Evolutionary conservation across 2,888 invertebrate species (phyloP).

Genomic region (Muschampia staudingeri): DNA sequence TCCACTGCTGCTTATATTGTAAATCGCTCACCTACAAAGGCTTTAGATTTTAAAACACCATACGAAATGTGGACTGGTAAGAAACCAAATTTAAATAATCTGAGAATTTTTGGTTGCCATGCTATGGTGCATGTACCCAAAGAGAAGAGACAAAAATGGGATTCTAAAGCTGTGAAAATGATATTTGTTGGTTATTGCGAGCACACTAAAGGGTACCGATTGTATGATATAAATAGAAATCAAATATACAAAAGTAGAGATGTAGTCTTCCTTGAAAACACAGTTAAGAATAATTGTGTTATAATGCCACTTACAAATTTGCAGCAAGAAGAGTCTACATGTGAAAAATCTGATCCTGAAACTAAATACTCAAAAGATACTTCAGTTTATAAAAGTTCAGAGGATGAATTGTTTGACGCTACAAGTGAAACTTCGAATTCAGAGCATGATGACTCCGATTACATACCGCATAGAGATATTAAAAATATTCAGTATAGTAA

Average conservation of each 20-base stretch:
- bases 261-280: constrained; percentile 49
- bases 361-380: no score
- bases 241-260: constrained; percentile 48
- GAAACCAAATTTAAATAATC: constrained; percentile 71
- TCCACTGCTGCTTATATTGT: constrained; percentile 59
- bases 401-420: not conserved
- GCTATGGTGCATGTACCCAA: constrained; percentile 67
- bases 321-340: no score
- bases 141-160: constrained; percentile 62
- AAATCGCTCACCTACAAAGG: constrained; percentile 60
- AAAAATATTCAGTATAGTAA: no score
- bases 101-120: constrained; percentile 74
- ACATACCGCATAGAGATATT: no score
- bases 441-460: no score
- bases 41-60: constrained; percentile 61
- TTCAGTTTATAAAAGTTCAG: not conserved
- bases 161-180: constrained; percentile 70
- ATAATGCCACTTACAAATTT: no score
- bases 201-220: constrained; percentile 70
- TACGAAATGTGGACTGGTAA: constrained; percentile 73
- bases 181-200: constrained; percentile 77
- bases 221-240: constrained; percentile 50
- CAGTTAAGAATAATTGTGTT: not conserved
- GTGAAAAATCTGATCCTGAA: no score
- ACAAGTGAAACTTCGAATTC: not conserved